Conservation (phyloP, 2,113 vertebrate genomes). For the Tragelaphus imberbis region DNA sequence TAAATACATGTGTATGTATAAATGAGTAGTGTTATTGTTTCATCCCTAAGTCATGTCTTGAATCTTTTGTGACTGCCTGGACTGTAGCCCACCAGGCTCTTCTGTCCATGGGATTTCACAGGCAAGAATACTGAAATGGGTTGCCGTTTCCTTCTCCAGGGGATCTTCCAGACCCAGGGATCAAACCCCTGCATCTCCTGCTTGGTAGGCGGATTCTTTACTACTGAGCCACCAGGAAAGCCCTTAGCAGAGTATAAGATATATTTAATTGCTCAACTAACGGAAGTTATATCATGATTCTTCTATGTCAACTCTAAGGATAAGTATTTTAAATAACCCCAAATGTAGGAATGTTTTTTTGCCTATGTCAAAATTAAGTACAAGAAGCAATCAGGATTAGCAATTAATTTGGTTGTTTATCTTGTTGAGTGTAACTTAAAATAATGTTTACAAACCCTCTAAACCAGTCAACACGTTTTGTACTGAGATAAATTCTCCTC, state of each 20-base stretch:
- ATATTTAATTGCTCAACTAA: neutral
- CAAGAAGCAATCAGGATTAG: neutral
- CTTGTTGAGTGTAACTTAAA: neutral
- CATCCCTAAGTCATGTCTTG: accelerated
- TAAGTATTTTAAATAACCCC: neutral
- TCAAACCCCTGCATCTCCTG: neutral
- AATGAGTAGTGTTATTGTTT: neutral
- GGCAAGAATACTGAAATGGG: neutral
- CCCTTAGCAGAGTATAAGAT: neutral
- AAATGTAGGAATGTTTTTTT: neutral
- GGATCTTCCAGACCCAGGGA: neutral
- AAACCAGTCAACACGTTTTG: neutral
- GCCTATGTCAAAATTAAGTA: neutral
- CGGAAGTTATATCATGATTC: neutral
- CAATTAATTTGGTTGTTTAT: neutral
- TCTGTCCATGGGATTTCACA: neutral
- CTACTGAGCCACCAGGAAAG: neutral
- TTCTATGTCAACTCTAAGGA: neutral
- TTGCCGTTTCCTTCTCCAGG: neutral
- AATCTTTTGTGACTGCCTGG: neutral
- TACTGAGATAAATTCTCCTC: neutral
- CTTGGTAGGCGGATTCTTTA: neutral
- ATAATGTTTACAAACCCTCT: neutral
- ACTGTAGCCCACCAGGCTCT: neutral
- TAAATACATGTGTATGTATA: neutral